phyloP scores from a whole-genome alignment of 1,140 invertebrate genomes.

The Drosophila aff. region DNA sequence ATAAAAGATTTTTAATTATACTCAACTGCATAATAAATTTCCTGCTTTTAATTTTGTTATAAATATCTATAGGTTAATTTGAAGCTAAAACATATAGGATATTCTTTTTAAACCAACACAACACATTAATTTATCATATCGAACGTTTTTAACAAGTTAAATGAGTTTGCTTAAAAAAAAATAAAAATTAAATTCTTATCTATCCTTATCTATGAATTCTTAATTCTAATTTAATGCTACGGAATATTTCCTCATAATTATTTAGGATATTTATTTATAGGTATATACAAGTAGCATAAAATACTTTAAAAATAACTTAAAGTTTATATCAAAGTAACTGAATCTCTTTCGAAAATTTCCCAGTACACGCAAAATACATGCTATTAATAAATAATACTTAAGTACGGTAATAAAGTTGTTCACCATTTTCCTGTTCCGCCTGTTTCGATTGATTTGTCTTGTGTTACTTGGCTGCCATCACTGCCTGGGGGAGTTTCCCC shows the following conservation, averaged over 20 bases:
- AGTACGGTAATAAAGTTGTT: not conserved
- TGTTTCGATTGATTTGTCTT: constrained; percentile 2
- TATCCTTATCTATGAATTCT: not conserved
- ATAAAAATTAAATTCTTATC: no score
- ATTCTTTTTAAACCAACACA: no score
- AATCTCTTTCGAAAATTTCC: not conserved
- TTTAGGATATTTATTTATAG: not conserved
- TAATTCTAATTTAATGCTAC: not conserved
- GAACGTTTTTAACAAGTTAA: no score
- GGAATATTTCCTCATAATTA: not conserved
- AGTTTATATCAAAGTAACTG: not conserved
- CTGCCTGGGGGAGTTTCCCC: constrained; percentile 11
- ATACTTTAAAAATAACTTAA: not conserved
- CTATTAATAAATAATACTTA: not conserved
- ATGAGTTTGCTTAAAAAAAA: no score
- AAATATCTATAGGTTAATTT: not conserved
- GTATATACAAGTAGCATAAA: not conserved
- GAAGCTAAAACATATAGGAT: not conserved
- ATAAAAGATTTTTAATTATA: not conserved
- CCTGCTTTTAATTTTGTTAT: not conserved
- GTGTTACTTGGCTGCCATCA: not conserved
- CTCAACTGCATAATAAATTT: not conserved
- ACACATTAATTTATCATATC: no score
- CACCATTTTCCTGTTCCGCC: not conserved
- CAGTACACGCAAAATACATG: no score